Base-by-base conservation (phyloP, 2,888 invertebrate genomes). In the Lumbricus terrestris region DNA sequence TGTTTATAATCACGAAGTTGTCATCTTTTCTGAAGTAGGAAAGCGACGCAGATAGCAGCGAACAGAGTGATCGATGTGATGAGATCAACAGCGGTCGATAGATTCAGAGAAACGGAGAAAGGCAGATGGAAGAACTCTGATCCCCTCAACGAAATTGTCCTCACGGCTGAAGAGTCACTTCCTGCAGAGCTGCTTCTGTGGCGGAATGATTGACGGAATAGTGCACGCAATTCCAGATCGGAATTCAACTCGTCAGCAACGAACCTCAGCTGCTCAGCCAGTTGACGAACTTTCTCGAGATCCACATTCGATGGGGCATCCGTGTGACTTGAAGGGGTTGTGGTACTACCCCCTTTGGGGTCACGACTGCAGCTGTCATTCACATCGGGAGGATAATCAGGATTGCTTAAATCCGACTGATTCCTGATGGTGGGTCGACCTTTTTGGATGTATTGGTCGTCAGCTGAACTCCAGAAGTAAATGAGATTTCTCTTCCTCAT, bases 241-340 rank as follows among this genome's bases (percentile, higher is more conserved):
- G 85, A 85, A 85, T 85, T 85, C 85, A 85, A 2, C 37, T 85
- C 85, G 23, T 85, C 85, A 23, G 85, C 85, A 37, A 85, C 35
- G 6, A 16, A 37, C 23, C 85, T 34, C 85, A 85, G 85, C 8
- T 33, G 85, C 29, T 34, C 37, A 34, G 85, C 85, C 34, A 85
- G 33, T 85, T 85, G 23, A 23, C 37, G 6, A 37, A 85, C 85
- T 6, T 37, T 34, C 85, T 69, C 69, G 69, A 69, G 29, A n/a
- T 69, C 69, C 8, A 23, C 47, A 3, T 1, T 47, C 47, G 8
- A 20, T 69, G 69, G 8, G 69, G 69, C 69, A 11, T n/a, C 69
- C n/a, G 16, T 69, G 69, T n/a, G n/a, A 11, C 69, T 69, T n/a
- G 69, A 6, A 69, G 29, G 69, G 69, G 29, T 69, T 11, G 69